Conservation (phyloP, 2,888 invertebrate genomes). For the Machimus rusticus region DNA sequence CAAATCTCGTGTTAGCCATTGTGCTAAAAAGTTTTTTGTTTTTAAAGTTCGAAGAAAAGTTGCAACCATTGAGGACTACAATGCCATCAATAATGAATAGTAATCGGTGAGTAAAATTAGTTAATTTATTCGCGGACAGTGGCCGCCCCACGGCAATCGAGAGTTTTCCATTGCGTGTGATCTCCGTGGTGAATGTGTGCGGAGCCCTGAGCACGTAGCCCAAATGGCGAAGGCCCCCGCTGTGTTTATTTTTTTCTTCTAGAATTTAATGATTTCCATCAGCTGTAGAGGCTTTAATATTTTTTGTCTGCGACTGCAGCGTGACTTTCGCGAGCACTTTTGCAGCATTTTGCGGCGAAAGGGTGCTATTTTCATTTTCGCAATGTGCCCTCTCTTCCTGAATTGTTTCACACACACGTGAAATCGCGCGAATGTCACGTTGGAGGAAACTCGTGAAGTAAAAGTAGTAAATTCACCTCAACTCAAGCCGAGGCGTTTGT, state of each 20-base stretch:
- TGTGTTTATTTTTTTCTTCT: not conserved
- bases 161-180: not conserved
- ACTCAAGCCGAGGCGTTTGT: not conserved
- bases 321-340: not conserved
- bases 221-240: not conserved
- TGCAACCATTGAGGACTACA: constrained; percentile 56
- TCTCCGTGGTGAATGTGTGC: not conserved
- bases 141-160: not conserved
- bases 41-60: constrained; percentile 31
- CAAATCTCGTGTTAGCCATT: constrained; percentile 25
- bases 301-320: not conserved
- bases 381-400: not conserved
- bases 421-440: not conserved
- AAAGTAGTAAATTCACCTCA: not conserved
- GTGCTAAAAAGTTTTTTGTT: constrained; percentile 35
- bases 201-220: not conserved
- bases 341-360: not conserved
- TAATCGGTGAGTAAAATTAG: constrained; percentile 67
- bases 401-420: not conserved
- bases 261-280: not conserved
- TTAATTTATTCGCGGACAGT: not conserved
- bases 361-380: not conserved
- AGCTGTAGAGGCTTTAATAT: not conserved
- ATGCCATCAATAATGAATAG: constrained; percentile 73
- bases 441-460: not conserved